Conservation (phyloP, 2,113 vertebrate genomes). For the Scytalopus superciliaris region DNA sequence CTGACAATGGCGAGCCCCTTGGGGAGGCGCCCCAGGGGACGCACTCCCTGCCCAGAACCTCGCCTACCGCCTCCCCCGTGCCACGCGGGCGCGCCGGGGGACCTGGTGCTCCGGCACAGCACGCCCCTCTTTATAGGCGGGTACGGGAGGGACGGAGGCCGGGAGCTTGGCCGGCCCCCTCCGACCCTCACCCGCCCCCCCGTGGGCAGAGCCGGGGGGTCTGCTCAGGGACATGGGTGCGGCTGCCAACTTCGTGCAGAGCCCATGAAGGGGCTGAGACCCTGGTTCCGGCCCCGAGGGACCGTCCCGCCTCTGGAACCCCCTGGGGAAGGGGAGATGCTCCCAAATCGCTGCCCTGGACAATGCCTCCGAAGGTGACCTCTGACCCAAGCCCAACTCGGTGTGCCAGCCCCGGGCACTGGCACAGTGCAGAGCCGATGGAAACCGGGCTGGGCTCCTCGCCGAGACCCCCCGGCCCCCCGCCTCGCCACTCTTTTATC, state of each 20-base stretch:
- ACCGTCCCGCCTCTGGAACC: rapidly evolving
- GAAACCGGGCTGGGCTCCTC: neutral
- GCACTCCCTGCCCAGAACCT: neutral
- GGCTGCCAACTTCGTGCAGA: neutral
- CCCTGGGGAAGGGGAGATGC: neutral
- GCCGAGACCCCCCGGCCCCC: neutral
- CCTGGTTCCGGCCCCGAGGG: neutral
- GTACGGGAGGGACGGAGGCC: neutral
- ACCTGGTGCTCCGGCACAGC: neutral
- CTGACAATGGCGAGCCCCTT: neutral
- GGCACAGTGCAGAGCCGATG: neutral
- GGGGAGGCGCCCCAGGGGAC: neutral
- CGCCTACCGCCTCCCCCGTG: neutral
- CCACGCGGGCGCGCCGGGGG: neutral
- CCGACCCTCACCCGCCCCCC: neutral
- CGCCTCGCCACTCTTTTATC: neutral
- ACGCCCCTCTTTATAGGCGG: neutral
- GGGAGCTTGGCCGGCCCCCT: neutral
- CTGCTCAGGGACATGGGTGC: neutral
- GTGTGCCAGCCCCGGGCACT: neutral
- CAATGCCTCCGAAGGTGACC: slow-evolving; percentile 60
- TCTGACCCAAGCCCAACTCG: slow-evolving; percentile 67
- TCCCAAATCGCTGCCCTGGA: neutral
- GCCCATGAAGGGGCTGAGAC: neutral
- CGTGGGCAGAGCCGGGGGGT: neutral